Percentiles rank a stretch among this genome's conserved stretches.
Evolutionary conservation across 2,888 invertebrate species (phyloP).

Genomic region (Phyto melanocephala): DNA sequence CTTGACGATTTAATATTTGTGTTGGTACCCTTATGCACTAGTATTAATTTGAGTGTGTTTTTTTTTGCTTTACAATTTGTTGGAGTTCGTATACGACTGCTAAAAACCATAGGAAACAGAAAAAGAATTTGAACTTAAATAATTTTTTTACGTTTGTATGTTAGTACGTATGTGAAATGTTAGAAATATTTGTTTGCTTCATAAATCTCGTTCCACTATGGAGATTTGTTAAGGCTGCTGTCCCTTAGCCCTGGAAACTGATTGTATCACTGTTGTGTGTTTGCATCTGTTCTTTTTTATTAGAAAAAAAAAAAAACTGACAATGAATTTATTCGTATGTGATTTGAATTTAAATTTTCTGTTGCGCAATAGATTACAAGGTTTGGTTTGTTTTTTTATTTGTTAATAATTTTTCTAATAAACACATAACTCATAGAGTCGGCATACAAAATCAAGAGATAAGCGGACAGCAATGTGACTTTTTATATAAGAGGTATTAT

Average conservation of each 20-base stretch:
- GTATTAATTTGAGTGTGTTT: not conserved
- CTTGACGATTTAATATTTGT: constrained; percentile 43
- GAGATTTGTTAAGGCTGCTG: not conserved
- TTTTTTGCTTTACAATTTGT: constrained; percentile 16
- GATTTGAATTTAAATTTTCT: constrained; percentile 59
- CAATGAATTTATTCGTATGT: constrained; percentile 50
- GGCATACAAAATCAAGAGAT: not conserved
- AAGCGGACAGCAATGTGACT: not conserved
- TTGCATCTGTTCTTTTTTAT: not conserved
- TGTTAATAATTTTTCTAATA: not conserved
- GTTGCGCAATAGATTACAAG: constrained; percentile 33
- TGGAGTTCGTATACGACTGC: constrained; percentile 2
- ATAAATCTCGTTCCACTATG: not conserved
- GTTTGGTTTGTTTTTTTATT: not conserved
- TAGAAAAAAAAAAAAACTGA: constrained; percentile 29
- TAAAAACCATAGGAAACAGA: constrained; percentile 24
- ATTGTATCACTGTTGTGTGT: not conserved
- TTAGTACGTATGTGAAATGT: not conserved
- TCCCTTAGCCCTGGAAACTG: not conserved
- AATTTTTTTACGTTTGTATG: not conserved
- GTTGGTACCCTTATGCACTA: not conserved
- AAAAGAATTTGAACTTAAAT: constrained; percentile 58
- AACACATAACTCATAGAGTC: constrained; percentile 2
- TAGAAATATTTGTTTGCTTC: constrained; percentile 34
- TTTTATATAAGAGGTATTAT: no score